phyloP scores from a whole-genome alignment of 1,140 invertebrate genomes.

The Lepidurus couesii region DNA sequence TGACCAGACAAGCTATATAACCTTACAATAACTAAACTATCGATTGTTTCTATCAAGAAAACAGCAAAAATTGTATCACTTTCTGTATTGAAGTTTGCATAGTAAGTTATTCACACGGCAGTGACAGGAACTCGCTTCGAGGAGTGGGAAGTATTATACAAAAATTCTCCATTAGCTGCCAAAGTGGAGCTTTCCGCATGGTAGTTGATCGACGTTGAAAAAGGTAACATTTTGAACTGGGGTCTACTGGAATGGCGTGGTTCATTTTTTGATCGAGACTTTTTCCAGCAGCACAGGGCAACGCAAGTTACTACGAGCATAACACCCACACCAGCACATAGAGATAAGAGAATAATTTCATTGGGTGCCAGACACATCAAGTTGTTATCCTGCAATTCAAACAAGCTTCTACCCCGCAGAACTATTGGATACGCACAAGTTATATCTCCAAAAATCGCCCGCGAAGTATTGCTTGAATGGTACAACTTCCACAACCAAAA shows the following conservation, averaged over 20 bases:
- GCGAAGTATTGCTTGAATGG: constrained; percentile 2
- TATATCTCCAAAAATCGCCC: constrained; percentile 25
- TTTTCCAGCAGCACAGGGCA: constrained; percentile 32
- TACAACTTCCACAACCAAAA: constrained; percentile 73
- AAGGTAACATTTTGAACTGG: constrained; percentile 31
- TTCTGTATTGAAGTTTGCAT: constrained; percentile 8
- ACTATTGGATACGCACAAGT: constrained; percentile 24
- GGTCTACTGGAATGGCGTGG: constrained; percentile 29
- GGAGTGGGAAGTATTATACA: constrained; percentile 29
- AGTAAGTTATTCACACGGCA: constrained; percentile 32
- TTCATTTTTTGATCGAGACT: constrained; percentile 28
- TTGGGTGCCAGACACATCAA: constrained; percentile 28
- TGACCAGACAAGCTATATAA: no score
- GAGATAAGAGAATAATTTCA: constrained; percentile 29
- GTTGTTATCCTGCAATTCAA: constrained; percentile 30
- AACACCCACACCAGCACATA: constrained; percentile 28
- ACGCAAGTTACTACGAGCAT: constrained; percentile 23
- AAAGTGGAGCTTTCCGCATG: constrained; percentile 12
- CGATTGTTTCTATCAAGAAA: not conserved
- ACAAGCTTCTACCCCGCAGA: constrained; percentile 26
- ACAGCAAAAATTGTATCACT: not conserved
- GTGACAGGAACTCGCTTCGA: constrained; percentile 32
- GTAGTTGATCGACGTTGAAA: constrained; percentile 30
- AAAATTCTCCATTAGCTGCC: constrained; percentile 29
- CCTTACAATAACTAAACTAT: no score